Conservation (phyloP, 2,888 invertebrate species). For the Itoplectis maculator region DNA sequence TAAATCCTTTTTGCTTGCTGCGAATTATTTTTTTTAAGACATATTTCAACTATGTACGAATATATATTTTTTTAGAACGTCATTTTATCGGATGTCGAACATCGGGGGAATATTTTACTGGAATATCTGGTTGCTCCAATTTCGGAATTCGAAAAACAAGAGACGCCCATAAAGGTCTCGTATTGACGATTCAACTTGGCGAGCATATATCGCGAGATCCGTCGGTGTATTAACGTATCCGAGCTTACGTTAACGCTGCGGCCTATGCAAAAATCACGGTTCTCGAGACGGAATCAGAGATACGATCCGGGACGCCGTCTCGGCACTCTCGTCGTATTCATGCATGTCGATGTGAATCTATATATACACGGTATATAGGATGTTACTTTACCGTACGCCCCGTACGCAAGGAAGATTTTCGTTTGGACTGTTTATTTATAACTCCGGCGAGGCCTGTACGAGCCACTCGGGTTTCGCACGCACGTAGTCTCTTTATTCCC, state of each 20-base stretch:
- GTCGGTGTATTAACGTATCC: not conserved
- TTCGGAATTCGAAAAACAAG: constrained; percentile 1
- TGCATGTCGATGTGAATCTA: constrained; percentile 9
- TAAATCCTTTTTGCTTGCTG: no score
- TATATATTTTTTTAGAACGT: no score
- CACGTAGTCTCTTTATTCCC: constrained; percentile 31
- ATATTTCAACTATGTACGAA: no score
- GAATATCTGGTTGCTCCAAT: not conserved
- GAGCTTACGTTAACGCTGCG: not conserved
- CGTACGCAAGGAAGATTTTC: constrained; percentile 31
- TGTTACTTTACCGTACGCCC: not conserved
- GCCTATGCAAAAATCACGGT: not conserved
- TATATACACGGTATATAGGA: constrained; percentile 23
- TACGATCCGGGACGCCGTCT: constrained; percentile 17
- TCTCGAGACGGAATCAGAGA: constrained; percentile 2
- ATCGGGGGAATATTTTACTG: not conserved
- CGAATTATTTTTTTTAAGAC: no score
- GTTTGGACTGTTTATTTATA: constrained; percentile 42
- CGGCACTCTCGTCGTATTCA: constrained; percentile 24
- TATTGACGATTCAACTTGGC: not conserved
- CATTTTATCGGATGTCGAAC: not conserved
- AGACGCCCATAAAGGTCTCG: not conserved
- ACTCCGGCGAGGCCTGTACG: constrained; percentile 23
- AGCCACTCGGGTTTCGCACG: constrained; percentile 27
- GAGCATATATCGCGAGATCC: not conserved